Evolutionary conservation across 2,797 vertebrate species (phyloP).

Genomic region (Pyrocephalus nanus): DNA sequence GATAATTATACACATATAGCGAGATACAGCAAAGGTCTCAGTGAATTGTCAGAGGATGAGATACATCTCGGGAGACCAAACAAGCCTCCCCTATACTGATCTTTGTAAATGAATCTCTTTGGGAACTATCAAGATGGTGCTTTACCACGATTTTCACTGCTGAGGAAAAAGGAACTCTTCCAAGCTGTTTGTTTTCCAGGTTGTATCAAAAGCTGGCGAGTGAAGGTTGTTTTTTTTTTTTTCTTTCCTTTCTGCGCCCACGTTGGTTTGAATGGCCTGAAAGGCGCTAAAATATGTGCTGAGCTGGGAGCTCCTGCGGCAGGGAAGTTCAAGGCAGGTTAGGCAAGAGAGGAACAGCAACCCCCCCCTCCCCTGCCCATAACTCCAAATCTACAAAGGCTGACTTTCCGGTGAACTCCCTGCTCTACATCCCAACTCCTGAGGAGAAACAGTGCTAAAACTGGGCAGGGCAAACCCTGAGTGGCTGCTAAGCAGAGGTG

Average conservation of each 20-base stretch:
- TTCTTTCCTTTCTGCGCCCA: slow-evolving; percentile 27
- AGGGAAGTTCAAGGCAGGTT: slow-evolving; percentile 10
- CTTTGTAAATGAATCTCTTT: slow-evolving; percentile 77
- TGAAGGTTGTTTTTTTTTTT: background rate
- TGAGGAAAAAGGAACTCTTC: slow-evolving; percentile 37
- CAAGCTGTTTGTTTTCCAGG: slow-evolving; percentile 49
- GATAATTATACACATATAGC: slow-evolving; percentile 72
- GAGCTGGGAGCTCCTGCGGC: slow-evolving; percentile 27
- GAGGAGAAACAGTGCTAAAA: slow-evolving; percentile 16
- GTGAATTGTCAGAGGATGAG: slow-evolving; percentile 71
- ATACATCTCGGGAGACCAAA: slow-evolving; percentile 69
- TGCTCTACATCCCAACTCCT: background rate
- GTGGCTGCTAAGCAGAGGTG: slow-evolving; percentile 32
- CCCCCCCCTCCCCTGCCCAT: background rate
- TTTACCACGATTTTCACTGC: slow-evolving; percentile 70
- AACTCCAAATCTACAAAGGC: slow-evolving; percentile 18
- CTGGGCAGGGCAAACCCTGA: slow-evolving; percentile 44
- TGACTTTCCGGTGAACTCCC: slow-evolving; percentile 50
- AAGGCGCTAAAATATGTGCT: background rate
- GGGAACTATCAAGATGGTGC: slow-evolving; percentile 65
- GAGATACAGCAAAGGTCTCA: slow-evolving; percentile 62
- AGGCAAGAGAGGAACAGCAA: background rate
- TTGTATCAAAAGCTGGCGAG: slow-evolving; percentile 45
- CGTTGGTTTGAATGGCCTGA: background rate
- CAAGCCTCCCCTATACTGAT: slow-evolving; percentile 44